Conservation (phyloP, 2,888 invertebrate genomes). For the Acleris cristana region DNA sequence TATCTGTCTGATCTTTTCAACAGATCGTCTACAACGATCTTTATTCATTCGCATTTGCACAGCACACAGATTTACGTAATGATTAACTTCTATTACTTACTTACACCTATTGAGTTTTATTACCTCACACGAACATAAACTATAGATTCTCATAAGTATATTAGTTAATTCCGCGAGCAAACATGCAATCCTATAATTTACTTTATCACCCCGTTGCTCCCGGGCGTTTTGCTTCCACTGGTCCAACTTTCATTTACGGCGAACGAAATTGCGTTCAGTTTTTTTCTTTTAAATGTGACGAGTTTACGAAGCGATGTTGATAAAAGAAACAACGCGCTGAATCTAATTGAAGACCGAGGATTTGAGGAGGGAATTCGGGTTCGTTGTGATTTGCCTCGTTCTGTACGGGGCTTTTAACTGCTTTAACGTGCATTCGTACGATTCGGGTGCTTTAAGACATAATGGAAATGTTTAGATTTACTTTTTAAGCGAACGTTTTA, state of each 20-base stretch:
- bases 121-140: too few relatives aligned
- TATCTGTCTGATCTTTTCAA: too few relatives aligned
- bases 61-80: too few relatives aligned
- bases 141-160: background rate
- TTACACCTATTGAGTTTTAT: too few relatives aligned
- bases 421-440: conserved; percentile 23
- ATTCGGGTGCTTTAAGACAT: conserved; percentile 1
- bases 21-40: too few relatives aligned
- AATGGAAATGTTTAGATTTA: conserved; percentile 1
- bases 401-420: conserved; percentile 31
- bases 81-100: too few relatives aligned
- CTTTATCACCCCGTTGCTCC: conserved; percentile 5
- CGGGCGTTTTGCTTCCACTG: conserved; percentile 2
- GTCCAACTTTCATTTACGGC: conserved; percentile 20
- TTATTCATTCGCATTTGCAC: too few relatives aligned
- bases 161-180: conserved; percentile 9
- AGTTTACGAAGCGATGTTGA: conserved; percentile 18
- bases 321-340: conserved; percentile 30
- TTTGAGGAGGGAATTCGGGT: conserved; percentile 26
- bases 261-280: conserved; percentile 22
- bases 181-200: conserved; percentile 15
- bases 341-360: conserved; percentile 35
- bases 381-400: conserved; percentile 21
- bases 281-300: conserved; percentile 30
- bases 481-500: background rate